Evolutionary conservation across 2,888 invertebrate species (phyloP), one percentile per base, ranked within the genome.

Genomic region (Myopa tessellatipennis): DNA sequence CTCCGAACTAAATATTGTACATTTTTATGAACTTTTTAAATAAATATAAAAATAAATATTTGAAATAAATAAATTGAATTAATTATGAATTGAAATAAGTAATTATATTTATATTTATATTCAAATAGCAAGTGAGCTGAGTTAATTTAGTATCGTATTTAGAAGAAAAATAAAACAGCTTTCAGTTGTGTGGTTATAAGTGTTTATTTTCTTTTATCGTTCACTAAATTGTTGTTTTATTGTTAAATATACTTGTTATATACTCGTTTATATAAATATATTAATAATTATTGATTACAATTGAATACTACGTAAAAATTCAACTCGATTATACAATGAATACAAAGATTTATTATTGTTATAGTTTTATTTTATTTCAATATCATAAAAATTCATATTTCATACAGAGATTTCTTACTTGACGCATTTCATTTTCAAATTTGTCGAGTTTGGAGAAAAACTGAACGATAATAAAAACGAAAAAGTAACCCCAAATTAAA

Each of bases 261-360:
- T 38, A 36, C 18, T n/a, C 26, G 36, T 38, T 65, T 65, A 12
- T 10, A 65, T 65, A 65, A 34, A 74, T 58, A 71, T 61, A 45
- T 18, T 45, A 18, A 63, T 73, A 34, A 36, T 26, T 12, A 73
- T 73, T 36, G 72, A 16, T 72, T 72, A 76, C 36, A 76, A 50
- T 70, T 63, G 40, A 58, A 36, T 67, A 69, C 18, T 38, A 60
- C 60, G 34, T 74, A 74, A 65, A 74, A 65, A 65, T 36, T 50
- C 38, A 71, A 76, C 60, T 76, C 61, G 75, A 69, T 76, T 76
- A 76, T 69, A 76, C 16, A 14, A 36, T 36, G 10, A 36, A 65
- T 65, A 16, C 65, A 65, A 65, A 34, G 38, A 38, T 34, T 10
- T 68, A 18, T 14, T 74, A 14, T 7, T 8, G 1, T 26, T 70